phyloP scores from a whole-genome alignment of 2,888 invertebrate genomes.

The Agrochola lota region DNA sequence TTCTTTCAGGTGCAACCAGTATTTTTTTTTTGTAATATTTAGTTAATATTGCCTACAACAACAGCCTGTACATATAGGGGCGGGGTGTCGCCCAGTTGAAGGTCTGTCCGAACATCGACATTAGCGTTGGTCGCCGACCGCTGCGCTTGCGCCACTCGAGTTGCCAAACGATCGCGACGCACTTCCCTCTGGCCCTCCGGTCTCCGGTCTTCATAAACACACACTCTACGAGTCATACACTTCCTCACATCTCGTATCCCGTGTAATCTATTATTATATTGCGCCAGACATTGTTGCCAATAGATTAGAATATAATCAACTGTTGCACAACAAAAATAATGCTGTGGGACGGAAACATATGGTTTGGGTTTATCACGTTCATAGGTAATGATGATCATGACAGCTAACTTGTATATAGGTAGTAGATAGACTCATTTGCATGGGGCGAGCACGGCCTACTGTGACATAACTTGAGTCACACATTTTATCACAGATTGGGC shows the following conservation, averaged over 20 bases:
- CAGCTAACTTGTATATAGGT: not conserved
- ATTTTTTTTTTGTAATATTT: not conserved
- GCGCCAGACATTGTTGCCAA: constrained; percentile 13
- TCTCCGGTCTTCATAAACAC: constrained; percentile 38
- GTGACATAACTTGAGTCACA: too few relatives aligned
- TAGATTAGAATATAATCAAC: constrained; percentile 2
- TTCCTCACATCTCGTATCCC: constrained; percentile 58
- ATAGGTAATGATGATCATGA: not conserved
- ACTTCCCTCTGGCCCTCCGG: constrained; percentile 58
- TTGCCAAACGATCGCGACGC: constrained; percentile 80
- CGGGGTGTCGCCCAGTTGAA: constrained; percentile 69
- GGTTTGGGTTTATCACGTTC: not conserved
- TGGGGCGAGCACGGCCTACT: too few relatives aligned
- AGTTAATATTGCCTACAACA: not conserved
- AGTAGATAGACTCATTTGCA: not conserved
- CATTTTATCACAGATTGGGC: too few relatives aligned
- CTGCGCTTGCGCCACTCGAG: constrained; percentile 85
- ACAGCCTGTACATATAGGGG: constrained; percentile 78
- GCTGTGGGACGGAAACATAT: not conserved
- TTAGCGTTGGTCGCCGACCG: constrained; percentile 58
- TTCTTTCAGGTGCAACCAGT: not conserved
- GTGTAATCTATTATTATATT: constrained; percentile 40
- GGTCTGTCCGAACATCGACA: constrained; percentile 68
- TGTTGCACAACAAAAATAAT: constrained; percentile 14
- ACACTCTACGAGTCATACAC: constrained; percentile 49